These are phyloP conservation scores for Scaptodrosophila latifasciaeformis DNA, from an alignment of 2,888 invertebrate genomes.

Conservation along the genomic window DNA sequence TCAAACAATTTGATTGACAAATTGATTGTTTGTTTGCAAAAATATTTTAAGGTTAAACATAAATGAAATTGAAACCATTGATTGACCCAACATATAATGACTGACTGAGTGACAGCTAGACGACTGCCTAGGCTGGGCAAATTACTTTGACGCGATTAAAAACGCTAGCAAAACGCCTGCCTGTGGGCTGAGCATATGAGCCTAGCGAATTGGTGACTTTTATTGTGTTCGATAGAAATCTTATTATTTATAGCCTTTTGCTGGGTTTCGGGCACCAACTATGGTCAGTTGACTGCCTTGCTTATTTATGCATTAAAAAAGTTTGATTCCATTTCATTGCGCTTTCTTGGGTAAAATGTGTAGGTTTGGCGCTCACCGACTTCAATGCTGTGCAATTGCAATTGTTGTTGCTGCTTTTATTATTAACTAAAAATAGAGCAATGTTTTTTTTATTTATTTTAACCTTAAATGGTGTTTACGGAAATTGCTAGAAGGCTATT, in stretches of 20 bases:
- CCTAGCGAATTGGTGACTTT: no score
- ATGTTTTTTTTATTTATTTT: slow-evolving; percentile 41
- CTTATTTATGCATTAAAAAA: no score
- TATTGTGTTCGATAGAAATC: not conserved
- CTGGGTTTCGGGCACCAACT: not conserved
- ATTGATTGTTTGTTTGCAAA: slow-evolving; percentile 35
- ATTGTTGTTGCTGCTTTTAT: slow-evolving; percentile 26
- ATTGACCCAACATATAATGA: slow-evolving; percentile 30
- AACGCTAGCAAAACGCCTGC: slow-evolving; percentile 17
- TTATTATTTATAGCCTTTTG: not conserved
- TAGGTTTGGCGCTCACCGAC: slow-evolving; percentile 32
- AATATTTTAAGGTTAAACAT: slow-evolving; percentile 45
- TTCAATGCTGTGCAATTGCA: slow-evolving; percentile 24
- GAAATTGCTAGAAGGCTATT: slow-evolving; percentile 55
- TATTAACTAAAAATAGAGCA: no score
- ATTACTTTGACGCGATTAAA: slow-evolving; percentile 16
- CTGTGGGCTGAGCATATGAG: slow-evolving; percentile 15
- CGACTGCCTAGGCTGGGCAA: no score
- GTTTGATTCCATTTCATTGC: slow-evolving; percentile 1
- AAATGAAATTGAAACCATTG: slow-evolving; percentile 27
- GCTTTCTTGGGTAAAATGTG: slow-evolving; percentile 17
- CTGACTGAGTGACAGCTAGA: no score
- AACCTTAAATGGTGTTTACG: slow-evolving; percentile 59
- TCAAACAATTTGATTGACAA: slow-evolving; percentile 56
- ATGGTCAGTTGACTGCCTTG: not conserved